Evolutionary conservation across 2,888 invertebrate genomes (phyloP), one percentile per base, ranked within the genome.

Genomic region (Drosophila nr. perissopoda): DNA sequence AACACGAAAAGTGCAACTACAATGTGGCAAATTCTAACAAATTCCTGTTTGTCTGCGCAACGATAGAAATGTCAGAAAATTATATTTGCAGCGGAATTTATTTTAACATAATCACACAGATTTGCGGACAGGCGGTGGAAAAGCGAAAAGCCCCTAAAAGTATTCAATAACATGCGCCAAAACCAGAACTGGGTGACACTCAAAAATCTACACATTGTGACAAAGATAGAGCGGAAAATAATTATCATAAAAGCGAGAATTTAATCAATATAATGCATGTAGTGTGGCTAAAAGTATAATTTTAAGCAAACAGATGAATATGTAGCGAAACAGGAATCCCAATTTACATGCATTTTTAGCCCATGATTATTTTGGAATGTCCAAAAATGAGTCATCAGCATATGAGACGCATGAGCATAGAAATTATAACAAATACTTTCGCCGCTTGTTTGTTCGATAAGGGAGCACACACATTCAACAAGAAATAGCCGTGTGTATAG

Each of bases 371-470:
- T 59, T n/a, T 1, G 10, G 11, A 31, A 69, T 34, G 31, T 27
- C 36, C 2, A 31, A 21, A 48, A 51, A 65, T 81, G 70, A 81
- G 68, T 83, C 84, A 78, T 70, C 56, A 64, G 36, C 63, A 61
- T 31, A 58, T 27, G 29, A 29, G 18, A 31, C 62, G 52, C 68
- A 80, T 82, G 63, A 67, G 82, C 84, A 76, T 76, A 63, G 73
- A 65, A 40, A 72, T 64, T 36, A 65, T 42, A 64, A 11, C 36
- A 83, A 68, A 77, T 77, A 54, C 16, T 40, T 66, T 74, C 74
- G 74, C 33, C 70, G 79, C 69, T 89, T 90, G 89, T 90, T 90
- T 90, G 89, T 90, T 90, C 89, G 89, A 90, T 90, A 90, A 8
- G 7, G 67, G 25, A 53, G 57, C 21, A 52, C 63, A 72, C 49